Evolutionary conservation across 2,797 vertebrate species (phyloP).

Genomic region (Sitta carolinensis): DNA sequence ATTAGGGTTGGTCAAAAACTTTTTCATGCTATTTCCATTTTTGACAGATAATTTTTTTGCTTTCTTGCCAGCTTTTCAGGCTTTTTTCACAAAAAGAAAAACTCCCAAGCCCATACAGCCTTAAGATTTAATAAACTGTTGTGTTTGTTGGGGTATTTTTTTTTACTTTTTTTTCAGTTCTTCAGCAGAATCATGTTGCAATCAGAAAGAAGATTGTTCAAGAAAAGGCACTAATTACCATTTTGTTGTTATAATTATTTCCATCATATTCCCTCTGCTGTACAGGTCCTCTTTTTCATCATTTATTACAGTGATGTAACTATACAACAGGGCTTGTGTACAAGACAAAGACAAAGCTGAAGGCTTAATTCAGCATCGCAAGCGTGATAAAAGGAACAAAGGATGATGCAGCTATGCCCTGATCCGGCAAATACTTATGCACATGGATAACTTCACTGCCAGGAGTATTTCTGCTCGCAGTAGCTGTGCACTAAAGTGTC

Average conservation of each 20-base stretch:
- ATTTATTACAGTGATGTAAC: conserved; percentile 41
- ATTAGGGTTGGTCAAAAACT: background rate
- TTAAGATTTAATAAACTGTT: background rate
- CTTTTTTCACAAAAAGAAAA: background rate
- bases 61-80: background rate
- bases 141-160: background rate
- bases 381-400: conserved; percentile 60
- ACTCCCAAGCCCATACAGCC: background rate
- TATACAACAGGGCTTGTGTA: conserved; percentile 1
- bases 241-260: conserved; percentile 48
- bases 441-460: conserved; percentile 62
- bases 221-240: conserved; percentile 38
- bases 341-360: conserved; percentile 65
- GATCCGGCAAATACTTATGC: conserved; percentile 63
- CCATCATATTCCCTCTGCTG: background rate
- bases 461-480: conserved; percentile 41
- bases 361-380: conserved; percentile 57
- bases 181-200: background rate
- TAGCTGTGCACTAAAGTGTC: background rate
- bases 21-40: background rate
- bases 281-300: conserved; percentile 41
- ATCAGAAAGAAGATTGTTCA: background rate
- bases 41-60: background rate
- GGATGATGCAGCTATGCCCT: conserved; percentile 60
- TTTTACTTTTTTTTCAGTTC: background rate